Evolutionary conservation across 1,140 invertebrate species (phyloP), one percentile per base, ranked within the genome.

Genomic region (Venturia canescens): DNA sequence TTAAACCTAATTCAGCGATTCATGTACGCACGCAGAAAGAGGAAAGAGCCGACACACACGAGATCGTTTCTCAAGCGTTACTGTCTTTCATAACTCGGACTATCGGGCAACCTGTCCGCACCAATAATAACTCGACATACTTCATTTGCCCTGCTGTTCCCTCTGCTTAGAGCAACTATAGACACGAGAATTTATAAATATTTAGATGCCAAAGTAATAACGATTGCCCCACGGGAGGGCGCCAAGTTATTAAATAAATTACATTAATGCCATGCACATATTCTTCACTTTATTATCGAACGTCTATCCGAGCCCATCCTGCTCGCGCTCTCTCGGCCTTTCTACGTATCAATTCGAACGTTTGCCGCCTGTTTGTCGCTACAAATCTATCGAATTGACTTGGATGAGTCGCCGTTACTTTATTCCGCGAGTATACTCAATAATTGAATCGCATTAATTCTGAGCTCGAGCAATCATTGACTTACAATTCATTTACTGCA

Each of bases 71-170:
- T 72, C 48, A 50, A 26, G 44, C 70, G 70, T 66, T 48, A 16
- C 70, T 72, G 34, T 34, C 70, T 72, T 72, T 50, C 38, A 72
- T 72, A 44, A 72, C 70, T 72, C 38, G 16, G 50, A 75, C 72
- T 75, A 60, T 75, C 29, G 26, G 72, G 48, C 31, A 75, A 75
- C 72, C 50, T 75, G 72, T 75, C 72, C 48, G 50, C 21, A 60
- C 26, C 50, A 75, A 75, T 75, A 75, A 75, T 75, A 75, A 75
- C 72, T 75, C 48, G 50, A 75, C 50, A 34, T 75, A 31, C 72
- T 75, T 57, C 72, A 60, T 75, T 31, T 60, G n/a, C 3, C 3
- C 16, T 60, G 29, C 16, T n/a, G n/a, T n/a, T n/a, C n/a, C n/a
- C n/a, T 66, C 15, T 27, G 9, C 57, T 63, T 63, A 16, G 18